Evolutionary conservation across 2,888 invertebrate species (phyloP).

Genomic region (Metopia argyrocephala): DNA sequence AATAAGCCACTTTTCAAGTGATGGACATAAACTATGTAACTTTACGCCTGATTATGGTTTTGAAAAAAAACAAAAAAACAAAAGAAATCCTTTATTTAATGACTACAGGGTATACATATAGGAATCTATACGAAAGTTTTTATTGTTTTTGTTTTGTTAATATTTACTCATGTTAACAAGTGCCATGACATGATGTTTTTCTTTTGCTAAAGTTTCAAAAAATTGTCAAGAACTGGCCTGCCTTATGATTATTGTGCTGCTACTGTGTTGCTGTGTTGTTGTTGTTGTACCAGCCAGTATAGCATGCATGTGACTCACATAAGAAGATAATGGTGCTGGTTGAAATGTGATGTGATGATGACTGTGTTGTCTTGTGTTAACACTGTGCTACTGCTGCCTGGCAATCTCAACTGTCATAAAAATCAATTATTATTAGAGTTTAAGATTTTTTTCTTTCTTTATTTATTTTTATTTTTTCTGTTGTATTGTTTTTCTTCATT

Average conservation of each 20-base stretch:
- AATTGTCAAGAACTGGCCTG: background rate
- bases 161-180: constrained; percentile 66
- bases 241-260: background rate
- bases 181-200: constrained; percentile 65
- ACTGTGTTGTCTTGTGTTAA: constrained; percentile 27
- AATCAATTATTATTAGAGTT: constrained; percentile 63
- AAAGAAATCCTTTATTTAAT: constrained; percentile 43
- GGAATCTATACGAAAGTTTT: constrained; percentile 10
- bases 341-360: constrained; percentile 9
- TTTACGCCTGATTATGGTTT: constrained; percentile 57
- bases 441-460: constrained; percentile 25
- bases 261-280: background rate
- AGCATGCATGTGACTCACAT: background rate
- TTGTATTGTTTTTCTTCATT: background rate
- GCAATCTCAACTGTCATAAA: constrained; percentile 60
- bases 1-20: constrained; percentile 27
- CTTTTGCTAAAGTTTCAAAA: constrained; percentile 8
- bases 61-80: constrained; percentile 14
- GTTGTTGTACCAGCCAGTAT: background rate
- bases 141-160: constrained; percentile 15
- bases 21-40: constrained; percentile 60
- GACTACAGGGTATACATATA: background rate
- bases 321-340: background rate
- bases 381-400: constrained; percentile 7
- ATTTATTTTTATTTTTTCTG: background rate